Evolutionary conservation across 2,888 invertebrate genomes (phyloP).

Genomic region (Epistrophe grossulariae): DNA sequence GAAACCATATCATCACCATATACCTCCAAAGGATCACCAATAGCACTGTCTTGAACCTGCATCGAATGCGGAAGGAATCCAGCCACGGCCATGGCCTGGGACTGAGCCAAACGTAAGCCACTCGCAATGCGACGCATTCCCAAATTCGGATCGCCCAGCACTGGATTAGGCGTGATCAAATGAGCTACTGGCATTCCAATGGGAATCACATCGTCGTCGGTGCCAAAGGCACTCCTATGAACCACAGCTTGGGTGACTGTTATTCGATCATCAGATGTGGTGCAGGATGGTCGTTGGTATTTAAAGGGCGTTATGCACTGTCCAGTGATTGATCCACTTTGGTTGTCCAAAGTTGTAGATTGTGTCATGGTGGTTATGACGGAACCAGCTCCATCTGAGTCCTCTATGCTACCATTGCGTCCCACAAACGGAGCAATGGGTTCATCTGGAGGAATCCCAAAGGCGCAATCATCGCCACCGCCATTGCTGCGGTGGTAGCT

Average conservation of each 20-base stretch:
- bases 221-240: constrained; percentile 37
- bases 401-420: constrained; percentile 78
- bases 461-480: constrained; percentile 63
- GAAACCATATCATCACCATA: constrained; percentile 7
- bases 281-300: constrained; percentile 24
- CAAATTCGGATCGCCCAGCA: constrained; percentile 42
- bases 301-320: constrained; percentile 74
- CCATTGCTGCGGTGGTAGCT: constrained; percentile 50
- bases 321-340: constrained; percentile 69
- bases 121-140: constrained; percentile 86
- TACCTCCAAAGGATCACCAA: constrained; percentile 23
- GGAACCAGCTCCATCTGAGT: constrained; percentile 79
- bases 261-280: constrained; percentile 27
- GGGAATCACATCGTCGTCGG: constrained; percentile 25
- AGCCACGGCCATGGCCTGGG: constrained; percentile 89
- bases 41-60: constrained; percentile 27
- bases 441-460: constrained; percentile 47
- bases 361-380: constrained; percentile 79
- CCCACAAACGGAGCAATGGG: constrained; percentile 45
- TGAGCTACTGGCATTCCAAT: constrained; percentile 7
- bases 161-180: constrained; percentile 31
- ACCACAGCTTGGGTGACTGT: constrained; percentile 57
- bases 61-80: constrained; percentile 86
- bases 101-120: constrained; percentile 89
- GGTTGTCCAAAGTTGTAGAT: constrained; percentile 77